Base-by-base conservation (phyloP, 2,797 vertebrate species). In the Rhodeus uyekii region DNA sequence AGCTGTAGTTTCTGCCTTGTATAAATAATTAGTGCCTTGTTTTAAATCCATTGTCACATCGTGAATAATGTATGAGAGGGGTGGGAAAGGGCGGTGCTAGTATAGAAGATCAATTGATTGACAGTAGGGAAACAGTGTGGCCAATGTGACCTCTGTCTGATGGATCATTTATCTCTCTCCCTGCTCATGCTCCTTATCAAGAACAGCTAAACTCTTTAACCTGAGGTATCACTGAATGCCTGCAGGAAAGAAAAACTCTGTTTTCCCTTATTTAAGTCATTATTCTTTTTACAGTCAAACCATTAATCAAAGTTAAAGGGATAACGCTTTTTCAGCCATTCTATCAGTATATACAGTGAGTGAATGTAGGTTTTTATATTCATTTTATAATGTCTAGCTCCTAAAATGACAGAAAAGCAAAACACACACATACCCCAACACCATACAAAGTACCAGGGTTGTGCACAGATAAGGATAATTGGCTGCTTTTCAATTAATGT, bases 21-120 rank as follows among this genome's bases (percentile, higher is more conserved):
- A 78, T 83, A 73, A 81, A 81, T 77, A 71, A 76, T 84, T 84
- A 77, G 42, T 72, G 65, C 65, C 74, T 78, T 64, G 64, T 71
- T 84, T 77, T n/a, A 76, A 81, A 76, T 81, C 83, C 72, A 63
- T 76, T 71, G 72, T 55, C 55, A 72, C 65, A 4, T 22, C 44
- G 77, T 81, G 65, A 81, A 84, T 81, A 72, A 84, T 76, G 55
- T 24, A 84, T 77, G 39, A 76, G 64, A 48, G 60, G 73, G 74
- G 53, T 36, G 67, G 73, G 24, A 5, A 76, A 82, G 72, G 61
- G 80, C 5, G 80, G 72, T 44, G 36, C 71, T 48, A 53, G 10
- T 64, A 67, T 65, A 76, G 72, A 76, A 55, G 72, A 82, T 76
- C 80, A 27, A 76, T 82, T 67, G 73, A 82, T 68, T 82, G 80